Evolutionary conservation across 1,140 invertebrate genomes (phyloP).

Genomic region (Caenorhabditis remanei): DNA sequence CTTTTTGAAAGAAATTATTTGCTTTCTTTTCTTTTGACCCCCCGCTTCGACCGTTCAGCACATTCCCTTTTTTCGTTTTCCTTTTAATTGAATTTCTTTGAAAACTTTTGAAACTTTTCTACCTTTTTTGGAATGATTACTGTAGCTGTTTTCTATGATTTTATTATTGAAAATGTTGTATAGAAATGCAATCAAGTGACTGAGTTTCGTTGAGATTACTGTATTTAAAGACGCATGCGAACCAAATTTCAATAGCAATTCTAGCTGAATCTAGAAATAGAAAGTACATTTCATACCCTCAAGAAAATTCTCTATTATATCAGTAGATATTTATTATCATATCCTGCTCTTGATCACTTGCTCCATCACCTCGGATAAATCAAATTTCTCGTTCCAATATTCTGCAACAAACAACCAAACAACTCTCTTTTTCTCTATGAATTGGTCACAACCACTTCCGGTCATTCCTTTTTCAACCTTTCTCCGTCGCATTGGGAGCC

Average conservation of each 20-base stretch:
- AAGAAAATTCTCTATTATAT: too few relatives aligned
- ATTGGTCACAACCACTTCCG: background rate
- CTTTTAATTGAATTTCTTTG: background rate
- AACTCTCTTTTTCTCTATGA: background rate
- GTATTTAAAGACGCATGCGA: too few relatives aligned
- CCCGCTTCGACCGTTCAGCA: background rate
- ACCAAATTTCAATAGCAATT: too few relatives aligned
- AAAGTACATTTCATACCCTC: too few relatives aligned
- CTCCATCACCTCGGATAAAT: background rate
- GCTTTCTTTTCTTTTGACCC: background rate
- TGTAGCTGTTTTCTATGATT: too few relatives aligned
- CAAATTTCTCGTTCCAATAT: background rate
- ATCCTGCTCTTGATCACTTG: too few relatives aligned
- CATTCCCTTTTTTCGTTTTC: background rate
- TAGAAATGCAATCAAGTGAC: too few relatives aligned
- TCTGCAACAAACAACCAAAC: background rate
- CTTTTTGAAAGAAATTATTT: conserved; percentile 21
- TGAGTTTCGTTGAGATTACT: too few relatives aligned
- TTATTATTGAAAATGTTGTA: too few relatives aligned
- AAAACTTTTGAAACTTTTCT: background rate
- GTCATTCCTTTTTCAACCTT: background rate
- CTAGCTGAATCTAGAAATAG: too few relatives aligned
- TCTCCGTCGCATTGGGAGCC: background rate
- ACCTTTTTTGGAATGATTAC: too few relatives aligned
- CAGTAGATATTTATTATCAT: too few relatives aligned